These are phyloP conservation scores for Micronycteris hirsuta DNA, from an alignment of 2,113 vertebrate genomes.

Conservation along the genomic window DNA sequence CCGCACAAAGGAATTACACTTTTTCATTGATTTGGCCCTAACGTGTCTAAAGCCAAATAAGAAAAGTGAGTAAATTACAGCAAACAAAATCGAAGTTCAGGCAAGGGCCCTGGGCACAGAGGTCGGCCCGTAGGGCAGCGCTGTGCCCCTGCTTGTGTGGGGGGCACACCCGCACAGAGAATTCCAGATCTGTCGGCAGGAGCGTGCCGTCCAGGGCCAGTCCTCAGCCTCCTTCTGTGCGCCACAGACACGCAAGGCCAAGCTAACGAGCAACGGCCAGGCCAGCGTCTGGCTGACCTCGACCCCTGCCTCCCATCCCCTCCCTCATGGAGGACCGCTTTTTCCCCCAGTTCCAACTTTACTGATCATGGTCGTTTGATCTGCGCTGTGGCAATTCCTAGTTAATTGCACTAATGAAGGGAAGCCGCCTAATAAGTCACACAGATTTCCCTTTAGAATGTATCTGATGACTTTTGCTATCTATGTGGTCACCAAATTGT, in stretches of 20 bases:
- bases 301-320: background rate
- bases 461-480: background rate
- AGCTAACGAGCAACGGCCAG: background rate
- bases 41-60: background rate
- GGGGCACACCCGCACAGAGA: background rate
- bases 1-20: background rate
- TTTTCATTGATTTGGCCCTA: background rate
- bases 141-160: fast-evolving
- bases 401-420: background rate
- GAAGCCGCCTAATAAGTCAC: fast-evolving
- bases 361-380: background rate
- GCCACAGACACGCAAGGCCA: too few relatives aligned
- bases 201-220: fast-evolving
- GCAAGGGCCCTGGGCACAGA: background rate
- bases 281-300: background rate
- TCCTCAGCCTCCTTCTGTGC: fast-evolving
- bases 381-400: background rate
- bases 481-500: too few relatives aligned
- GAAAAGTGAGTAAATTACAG: background rate
- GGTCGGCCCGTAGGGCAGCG: fast-evolving
- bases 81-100: background rate
- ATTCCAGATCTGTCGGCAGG: too few relatives aligned
- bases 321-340: background rate
- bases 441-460: background rate
- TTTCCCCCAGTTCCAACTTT: background rate